Evolutionary conservation across 2,113 vertebrate genomes (phyloP), one percentile per base, ranked within the genome.

Genomic region (Pygoscelis adeliae): DNA sequence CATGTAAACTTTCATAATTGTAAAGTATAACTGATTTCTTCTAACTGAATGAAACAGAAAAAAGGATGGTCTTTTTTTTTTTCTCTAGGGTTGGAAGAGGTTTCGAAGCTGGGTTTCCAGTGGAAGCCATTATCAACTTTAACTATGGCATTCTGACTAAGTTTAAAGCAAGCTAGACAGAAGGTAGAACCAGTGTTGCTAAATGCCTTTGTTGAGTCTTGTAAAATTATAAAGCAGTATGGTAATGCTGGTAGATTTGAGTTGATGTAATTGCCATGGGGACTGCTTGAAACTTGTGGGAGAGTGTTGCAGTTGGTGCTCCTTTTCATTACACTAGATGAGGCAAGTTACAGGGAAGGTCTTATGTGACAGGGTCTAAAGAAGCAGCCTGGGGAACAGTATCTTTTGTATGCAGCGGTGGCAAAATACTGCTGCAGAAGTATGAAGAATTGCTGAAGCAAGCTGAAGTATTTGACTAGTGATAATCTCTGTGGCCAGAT

Each of bases 381-480:
- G 61, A 82, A 94, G 70, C 81, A 91, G 53, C 40, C 62, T 65
- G 27, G 49, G 56, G 58, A 96, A 15, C 15, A n/a, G 2, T 56
- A 40, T 79, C 23, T 74, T 44, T 89, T 91, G n/a, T 92, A 5
- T 52, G 56, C 55, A 92, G 77, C 29, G 25, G 15, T 46, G 58
- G 73, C 74, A 91, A 91, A 96, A 85, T 80, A 6, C 19, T 56
- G 49, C 62, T 89, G 83, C 80, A 89, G 84, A 95, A 93, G 87
- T 73, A 73, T 2, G 40, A 69, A 82, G 77, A 96, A 95, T 29
- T 85, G 93, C 89, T 95, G 89, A 97, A 95, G 87, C 73, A 89
- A 89, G 81, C 87, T 2, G 15, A 71, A 95, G 71, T 84, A 56
- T 94, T 85, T 95, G 40, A 71, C 72, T 90, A 14, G 47, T 59